Conservation (phyloP, 2,888 invertebrate genomes). For the Synanthedon vespiformis region DNA sequence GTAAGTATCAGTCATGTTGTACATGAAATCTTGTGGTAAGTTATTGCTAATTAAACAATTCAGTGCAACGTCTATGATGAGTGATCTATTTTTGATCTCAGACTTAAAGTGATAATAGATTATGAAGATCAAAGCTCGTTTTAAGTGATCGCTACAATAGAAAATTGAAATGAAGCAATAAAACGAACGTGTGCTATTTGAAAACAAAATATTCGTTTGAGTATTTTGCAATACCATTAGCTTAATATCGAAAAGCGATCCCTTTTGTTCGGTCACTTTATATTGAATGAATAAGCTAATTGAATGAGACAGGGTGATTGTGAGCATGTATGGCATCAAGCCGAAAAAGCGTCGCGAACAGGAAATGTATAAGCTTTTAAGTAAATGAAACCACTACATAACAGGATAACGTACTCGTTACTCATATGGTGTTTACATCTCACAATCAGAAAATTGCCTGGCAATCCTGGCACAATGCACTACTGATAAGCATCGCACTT, state of each 20-base stretch:
- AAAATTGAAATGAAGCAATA: not conserved
- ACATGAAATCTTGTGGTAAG: no score
- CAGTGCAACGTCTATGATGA: no score
- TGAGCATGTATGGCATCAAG: slow-evolving; percentile 6
- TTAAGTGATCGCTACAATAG: not conserved
- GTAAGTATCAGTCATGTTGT: no score
- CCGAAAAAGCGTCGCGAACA: slow-evolving; percentile 35
- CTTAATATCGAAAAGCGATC: not conserved
- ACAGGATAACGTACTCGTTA: slow-evolving; percentile 44
- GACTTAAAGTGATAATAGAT: no score
- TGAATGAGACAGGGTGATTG: not conserved
- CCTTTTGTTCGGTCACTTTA: not conserved
- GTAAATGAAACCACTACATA: slow-evolving; percentile 63
- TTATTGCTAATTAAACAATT: no score
- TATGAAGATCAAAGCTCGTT: no score
- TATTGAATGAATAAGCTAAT: not conserved
- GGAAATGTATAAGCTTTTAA: slow-evolving; percentile 63
- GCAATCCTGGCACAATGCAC: slow-evolving; percentile 50
- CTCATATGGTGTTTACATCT: slow-evolving; percentile 42
- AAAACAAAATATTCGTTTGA: not conserved
- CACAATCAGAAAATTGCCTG: slow-evolving; percentile 41
- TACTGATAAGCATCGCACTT: slow-evolving; percentile 31
- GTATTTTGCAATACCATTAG: not conserved
- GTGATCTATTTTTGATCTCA: no score
- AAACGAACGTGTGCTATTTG: not conserved